Base-by-base conservation (phyloP, 2,113 vertebrate species). In the Aptenodytes forsteri region DNA sequence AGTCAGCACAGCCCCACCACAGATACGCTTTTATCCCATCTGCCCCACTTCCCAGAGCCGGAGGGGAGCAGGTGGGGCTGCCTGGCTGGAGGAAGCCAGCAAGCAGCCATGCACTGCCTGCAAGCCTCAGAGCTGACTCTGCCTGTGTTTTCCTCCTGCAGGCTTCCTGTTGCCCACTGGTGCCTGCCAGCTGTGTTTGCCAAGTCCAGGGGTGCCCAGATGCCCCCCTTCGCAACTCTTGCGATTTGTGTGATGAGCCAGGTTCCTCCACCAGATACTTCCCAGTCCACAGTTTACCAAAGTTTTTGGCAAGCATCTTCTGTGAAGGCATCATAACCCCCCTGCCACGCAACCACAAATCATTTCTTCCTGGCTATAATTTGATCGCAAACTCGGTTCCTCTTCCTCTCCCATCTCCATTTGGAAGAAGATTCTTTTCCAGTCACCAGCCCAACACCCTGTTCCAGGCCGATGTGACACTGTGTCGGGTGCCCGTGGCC, bases 31-130 rank as follows among this genome's bases (percentile, higher is more conserved):
- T 73, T 65, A 75, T 34, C 55, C 36, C 40, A 55, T 11, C 65
- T 50, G 8, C 59, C 32, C 58, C 32, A 17, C 17, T 59, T 78
- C 2, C 13, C 36, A 52, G 65, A 47, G 40, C 38, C 0, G 0
- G 14, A 54, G 18, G 3, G 20, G 4, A 55, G 38, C 38, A 73
- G 72, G n/a, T 55, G 32, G 52, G 58, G 21, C 32, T 87, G 38
- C 29, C 25, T 32, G 18, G 55, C 55, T 8, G 22, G 36, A 73
- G 36, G 85, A 82, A 52, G 47, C 18, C 90, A 81, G 49, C 20
- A 32, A 69, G 44, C 3, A n/a, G 36, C 52, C 38, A 15, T 10
- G 34, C 40, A 5, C 40, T 50, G 78, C 19, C 46, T 66, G 44
- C 1, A 2, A 79, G 59, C 36, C n/a, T 42, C 55, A 71, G 65